Conservation (phyloP, 1,140 invertebrate genomes). For the Drosophila pruinosa region DNA sequence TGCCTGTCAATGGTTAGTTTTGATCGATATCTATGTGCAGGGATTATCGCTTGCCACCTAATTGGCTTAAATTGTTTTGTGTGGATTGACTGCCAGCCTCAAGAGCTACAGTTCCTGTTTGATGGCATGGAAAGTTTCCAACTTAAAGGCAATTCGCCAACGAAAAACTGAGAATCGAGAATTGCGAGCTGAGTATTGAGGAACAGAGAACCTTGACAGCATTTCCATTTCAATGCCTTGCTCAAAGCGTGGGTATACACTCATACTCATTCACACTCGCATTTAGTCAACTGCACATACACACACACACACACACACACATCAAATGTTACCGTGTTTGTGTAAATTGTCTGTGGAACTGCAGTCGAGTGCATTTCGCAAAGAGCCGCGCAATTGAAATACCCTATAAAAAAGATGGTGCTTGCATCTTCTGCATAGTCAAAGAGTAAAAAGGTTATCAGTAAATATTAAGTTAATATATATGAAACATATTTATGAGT, state of each 20-base stretch:
- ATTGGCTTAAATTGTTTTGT: conserved; percentile 38
- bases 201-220: conserved; percentile 40
- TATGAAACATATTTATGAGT: too few relatives aligned
- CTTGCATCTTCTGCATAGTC: too few relatives aligned
- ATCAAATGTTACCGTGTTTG: conserved; percentile 35
- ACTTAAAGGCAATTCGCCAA: neutral
- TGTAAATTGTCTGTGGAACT: conserved; percentile 70
- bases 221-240: conserved; percentile 64
- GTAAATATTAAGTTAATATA: too few relatives aligned
- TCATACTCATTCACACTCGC: conserved; percentile 16
- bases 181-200: conserved; percentile 10
- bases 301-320: conserved; percentile 15
- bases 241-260: conserved; percentile 51
- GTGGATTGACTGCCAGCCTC: neutral
- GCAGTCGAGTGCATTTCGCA: conserved; percentile 42
- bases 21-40: conserved; percentile 58
- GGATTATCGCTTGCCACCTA: conserved; percentile 41
- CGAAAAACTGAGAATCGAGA: conserved; percentile 10
- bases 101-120: conserved; percentile 49
- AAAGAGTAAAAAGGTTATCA: neutral
- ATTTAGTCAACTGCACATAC: neutral
- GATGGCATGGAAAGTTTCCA: conserved; percentile 21
- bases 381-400: conserved; percentile 1
- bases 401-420: neutral
- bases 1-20: conserved; percentile 27